Evolutionary conservation across 2,113 vertebrate genomes (phyloP), one percentile per base, ranked within the genome.

Genomic region (Seriola rivoliana): DNA sequence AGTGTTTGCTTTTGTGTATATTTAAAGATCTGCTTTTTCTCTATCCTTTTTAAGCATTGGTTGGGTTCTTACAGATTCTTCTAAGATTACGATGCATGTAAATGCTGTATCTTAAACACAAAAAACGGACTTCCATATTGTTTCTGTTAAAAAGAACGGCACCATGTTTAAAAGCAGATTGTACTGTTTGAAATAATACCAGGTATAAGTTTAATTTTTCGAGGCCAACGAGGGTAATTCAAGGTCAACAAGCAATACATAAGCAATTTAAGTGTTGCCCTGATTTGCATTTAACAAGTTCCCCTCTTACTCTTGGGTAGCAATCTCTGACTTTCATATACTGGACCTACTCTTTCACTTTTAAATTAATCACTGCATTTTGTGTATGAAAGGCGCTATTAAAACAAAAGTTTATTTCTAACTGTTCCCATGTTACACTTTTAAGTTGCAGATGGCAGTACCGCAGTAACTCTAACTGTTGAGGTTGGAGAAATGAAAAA

Each of bases 401-500:
- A 29, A 36, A 36, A 36, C 4, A 36, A 3, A 36, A 62, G 54
- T 36, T n/a, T 4, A 50, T 59, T 5, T 38, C 40, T 38, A 59
- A 67, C 11, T 63, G 14, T 19, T 36, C 6, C 19, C 57, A 44
- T 6, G 23, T 25, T 14, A 36, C n/a, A 21, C 36, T 19, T 74
- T 52, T 13, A 54, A 67, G 23, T 44, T 29, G 9, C 59, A 82
- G 54, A 59, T 64, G 66, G 8, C 32, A 29, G 29, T 29, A 29
- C 29, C 62, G 50, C 6, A 59, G 29, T 54, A 55, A 66, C 38
- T 77, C 38, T 29, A 60, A 34, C 8, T 64, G 63, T 29, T 63
- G 6, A 29, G 42, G 16, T 23, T 32, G 34, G 36, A 38, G 16
- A 74, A 80, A 55, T 75, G 25, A 84, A 81, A 71, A 21, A 76